These are phyloP conservation scores for Xylophagus ater DNA, from an alignment of 2,888 invertebrate species.

Conservation along the genomic window DNA sequence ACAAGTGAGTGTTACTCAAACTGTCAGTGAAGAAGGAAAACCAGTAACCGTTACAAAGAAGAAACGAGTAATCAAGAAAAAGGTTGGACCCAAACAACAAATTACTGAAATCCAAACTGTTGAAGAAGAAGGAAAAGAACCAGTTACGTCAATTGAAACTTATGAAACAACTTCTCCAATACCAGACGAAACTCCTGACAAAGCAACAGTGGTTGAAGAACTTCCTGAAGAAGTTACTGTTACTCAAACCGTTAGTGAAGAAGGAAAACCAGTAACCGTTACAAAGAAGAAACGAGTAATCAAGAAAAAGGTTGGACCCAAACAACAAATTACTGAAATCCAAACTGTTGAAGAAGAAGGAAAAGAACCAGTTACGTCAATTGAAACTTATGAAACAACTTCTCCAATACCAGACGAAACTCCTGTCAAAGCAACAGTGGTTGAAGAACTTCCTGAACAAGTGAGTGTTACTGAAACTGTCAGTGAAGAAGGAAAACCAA, in stretches of 20 bases:
- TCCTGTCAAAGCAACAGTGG: slow-evolving; percentile 31
- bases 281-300: slow-evolving; percentile 29
- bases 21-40: slow-evolving; percentile 33
- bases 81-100: slow-evolving; percentile 28
- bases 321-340: slow-evolving; percentile 36
- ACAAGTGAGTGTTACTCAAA: slow-evolving; percentile 37
- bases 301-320: slow-evolving; percentile 30
- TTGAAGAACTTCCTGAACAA: slow-evolving; percentile 22
- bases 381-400: slow-evolving; percentile 19
- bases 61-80: slow-evolving; percentile 23
- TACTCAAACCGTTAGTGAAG: slow-evolving; percentile 22
- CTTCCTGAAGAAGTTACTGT: slow-evolving; percentile 24
- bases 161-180: slow-evolving; percentile 19
- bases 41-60: too few species aligned
- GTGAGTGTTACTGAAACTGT: slow-evolving; percentile 21
- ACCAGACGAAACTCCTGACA: too few species aligned
- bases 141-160: slow-evolving; percentile 19
- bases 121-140: slow-evolving; percentile 30
- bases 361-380: slow-evolving; percentile 28
- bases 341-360: slow-evolving; percentile 35
- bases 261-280: slow-evolving; percentile 26
- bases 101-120: slow-evolving; percentile 34
- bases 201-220: slow-evolving; percentile 13
- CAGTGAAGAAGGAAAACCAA: slow-evolving; percentile 25
- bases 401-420: slow-evolving; percentile 19